Conservation (phyloP, 2,113 vertebrate species). For the Atrichornis clamosus region DNA sequence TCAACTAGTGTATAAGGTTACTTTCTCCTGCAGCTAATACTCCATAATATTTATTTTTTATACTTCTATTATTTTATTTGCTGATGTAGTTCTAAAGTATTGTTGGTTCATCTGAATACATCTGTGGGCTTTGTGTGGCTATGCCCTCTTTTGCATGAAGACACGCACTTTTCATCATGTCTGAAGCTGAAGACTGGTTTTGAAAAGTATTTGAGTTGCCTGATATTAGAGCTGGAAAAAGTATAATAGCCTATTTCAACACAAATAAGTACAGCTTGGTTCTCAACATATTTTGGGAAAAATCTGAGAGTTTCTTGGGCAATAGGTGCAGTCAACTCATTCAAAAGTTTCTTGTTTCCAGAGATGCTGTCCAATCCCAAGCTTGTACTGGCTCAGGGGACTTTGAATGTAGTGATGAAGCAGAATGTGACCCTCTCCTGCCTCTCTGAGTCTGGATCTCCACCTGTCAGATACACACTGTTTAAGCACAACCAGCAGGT, state of each 20-base stretch:
- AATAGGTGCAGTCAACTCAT: not conserved
- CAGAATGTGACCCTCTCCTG: conserved; percentile 63
- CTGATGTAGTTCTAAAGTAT: not conserved
- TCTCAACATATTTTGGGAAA: not conserved
- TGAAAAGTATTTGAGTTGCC: not conserved
- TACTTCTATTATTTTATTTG: not conserved
- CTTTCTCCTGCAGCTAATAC: not conserved
- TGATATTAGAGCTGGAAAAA: not conserved
- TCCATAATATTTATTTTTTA: not conserved
- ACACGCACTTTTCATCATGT: not conserved
- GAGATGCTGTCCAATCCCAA: not conserved
- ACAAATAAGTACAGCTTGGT: not conserved
- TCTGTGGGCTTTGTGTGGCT: not conserved
- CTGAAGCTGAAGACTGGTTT: not conserved
- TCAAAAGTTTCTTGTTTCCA: not conserved
- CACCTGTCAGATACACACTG: conserved; percentile 52
- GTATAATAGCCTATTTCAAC: not conserved
- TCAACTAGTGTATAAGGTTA: not conserved
- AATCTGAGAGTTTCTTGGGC: not conserved
- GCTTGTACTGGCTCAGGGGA: not conserved
- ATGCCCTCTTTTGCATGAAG: not conserved
- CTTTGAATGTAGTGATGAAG: not conserved
- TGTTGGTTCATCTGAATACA: not conserved
- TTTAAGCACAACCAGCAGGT: not conserved
- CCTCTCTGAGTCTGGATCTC: not conserved